phyloP scores from a whole-genome alignment of 1,140 invertebrate species.

The Sesamia nonagrioides region DNA sequence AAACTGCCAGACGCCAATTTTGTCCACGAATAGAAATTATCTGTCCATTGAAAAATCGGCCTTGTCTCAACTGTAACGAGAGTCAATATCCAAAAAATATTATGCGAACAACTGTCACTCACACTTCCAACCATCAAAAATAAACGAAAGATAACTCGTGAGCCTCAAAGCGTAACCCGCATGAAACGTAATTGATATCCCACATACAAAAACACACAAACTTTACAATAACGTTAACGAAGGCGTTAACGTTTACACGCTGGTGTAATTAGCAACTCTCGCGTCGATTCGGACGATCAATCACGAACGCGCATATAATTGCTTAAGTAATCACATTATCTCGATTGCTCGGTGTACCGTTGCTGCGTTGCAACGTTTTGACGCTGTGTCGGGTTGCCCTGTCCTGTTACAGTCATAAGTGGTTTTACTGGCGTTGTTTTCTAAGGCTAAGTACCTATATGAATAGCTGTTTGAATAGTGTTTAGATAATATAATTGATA shows the following conservation, averaged over 20 bases:
- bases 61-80: not conserved
- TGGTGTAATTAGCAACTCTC: not conserved
- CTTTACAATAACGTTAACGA: conserved; percentile 15
- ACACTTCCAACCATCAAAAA: not conserved
- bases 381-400: conserved; percentile 12
- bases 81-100: not conserved
- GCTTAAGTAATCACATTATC: conserved; percentile 41
- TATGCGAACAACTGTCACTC: not conserved
- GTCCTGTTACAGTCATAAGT: not conserved
- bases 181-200: conserved; percentile 5
- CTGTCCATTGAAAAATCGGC: too few relatives aligned
- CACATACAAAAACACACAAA: not conserved
- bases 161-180: not conserved
- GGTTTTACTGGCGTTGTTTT: not conserved
- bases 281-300: conserved; percentile 32
- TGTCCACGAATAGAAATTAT: too few relatives aligned
- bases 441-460: too few relatives aligned
- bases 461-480: not conserved
- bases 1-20: too few relatives aligned
- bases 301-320: conserved; percentile 31
- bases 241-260: conserved; percentile 3
- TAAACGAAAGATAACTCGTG: not conserved
- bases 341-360: conserved; percentile 30
- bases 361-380: conserved; percentile 6
- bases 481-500: too few relatives aligned